Base-by-base conservation (phyloP, 2,113 vertebrate species). In the Perca fluviatilis region DNA sequence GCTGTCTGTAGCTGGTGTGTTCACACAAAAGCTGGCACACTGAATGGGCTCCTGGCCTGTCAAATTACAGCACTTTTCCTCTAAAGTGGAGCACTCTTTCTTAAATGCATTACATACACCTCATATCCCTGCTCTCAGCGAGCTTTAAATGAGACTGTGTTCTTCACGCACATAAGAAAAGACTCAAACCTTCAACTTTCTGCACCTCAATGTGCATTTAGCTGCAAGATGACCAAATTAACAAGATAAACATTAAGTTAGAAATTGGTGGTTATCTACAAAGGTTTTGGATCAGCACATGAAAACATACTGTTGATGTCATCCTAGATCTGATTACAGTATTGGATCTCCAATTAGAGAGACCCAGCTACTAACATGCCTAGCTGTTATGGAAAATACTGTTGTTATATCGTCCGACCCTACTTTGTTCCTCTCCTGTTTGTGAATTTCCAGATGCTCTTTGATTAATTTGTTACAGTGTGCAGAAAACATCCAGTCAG, bases 381-480 rank as follows among this genome's bases (percentile, higher is more conserved):
- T 8, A 36, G 36, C 67, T 64, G 65, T 47, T 27, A 5, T 16
- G n/a, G 46, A 25, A 58, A 76, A 78, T 21, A 47, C 25, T n/a
- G 14, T 25, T 47, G 57, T 33, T 21, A 16, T 49, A 11, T 25
- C 3, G 8, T 57, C 63, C 7, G 3, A 12, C 43, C 65, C 18
- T 21, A 33, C 47, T 70, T 64, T 9, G 25, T 67, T 69, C 49
- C 33, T 56, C 51, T 68, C 14, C 23, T 27, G 64, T 63, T 60
- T 65, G 57, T 74, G 63, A 43, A 21, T 77, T 85, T 84, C 70
- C 69, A 85, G 75, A 77, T 81, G 60, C 43, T 19, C 25, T 43
- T 58, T 54, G 64, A 86, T 76, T 72, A 16, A 88, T 85, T 71
- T 74, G 77, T 64, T 85, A 51, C 16, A 63, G 53, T 79, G 62